phyloP scores from a whole-genome alignment of 2,888 invertebrate species.

The Antheraea assamensis region DNA sequence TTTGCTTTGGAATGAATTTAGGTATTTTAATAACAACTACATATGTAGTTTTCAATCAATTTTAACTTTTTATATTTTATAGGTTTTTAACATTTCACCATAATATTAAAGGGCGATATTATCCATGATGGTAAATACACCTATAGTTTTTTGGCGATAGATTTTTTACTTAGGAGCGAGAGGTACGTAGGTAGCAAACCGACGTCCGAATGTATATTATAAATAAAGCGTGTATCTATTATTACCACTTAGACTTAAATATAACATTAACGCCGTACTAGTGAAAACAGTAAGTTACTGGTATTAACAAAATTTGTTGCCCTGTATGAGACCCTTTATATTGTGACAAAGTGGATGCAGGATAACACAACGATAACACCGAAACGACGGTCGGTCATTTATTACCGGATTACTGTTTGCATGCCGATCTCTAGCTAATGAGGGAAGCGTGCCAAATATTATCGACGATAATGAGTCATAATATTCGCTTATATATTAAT shows the following conservation, averaged over 20 bases:
- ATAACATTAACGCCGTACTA: neutral
- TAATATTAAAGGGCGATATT: no score
- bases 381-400: constrained; percentile 32
- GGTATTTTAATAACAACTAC: no score
- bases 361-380: constrained; percentile 7
- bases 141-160: no score
- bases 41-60: no score
- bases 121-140: no score
- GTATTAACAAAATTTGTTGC: neutral
- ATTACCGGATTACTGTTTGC: constrained; percentile 48
- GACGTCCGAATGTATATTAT: no score
- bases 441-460: constrained; percentile 18
- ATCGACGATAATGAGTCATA: constrained; percentile 14
- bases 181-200: no score
- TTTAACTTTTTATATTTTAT: no score
- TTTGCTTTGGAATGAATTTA: no score
- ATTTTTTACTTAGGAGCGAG: no score
- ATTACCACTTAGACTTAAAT: neutral
- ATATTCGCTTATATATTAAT: neutral
- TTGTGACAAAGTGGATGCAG: constrained; percentile 12
- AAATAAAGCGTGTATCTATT: neutral
- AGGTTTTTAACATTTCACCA: no score
- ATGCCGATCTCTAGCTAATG: constrained; percentile 36
- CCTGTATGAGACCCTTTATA: constrained; percentile 7
- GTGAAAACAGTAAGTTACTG: neutral